Evolutionary conservation across 2,113 vertebrate species (phyloP).

Genomic region (Lethenteron reissneri): DNA sequence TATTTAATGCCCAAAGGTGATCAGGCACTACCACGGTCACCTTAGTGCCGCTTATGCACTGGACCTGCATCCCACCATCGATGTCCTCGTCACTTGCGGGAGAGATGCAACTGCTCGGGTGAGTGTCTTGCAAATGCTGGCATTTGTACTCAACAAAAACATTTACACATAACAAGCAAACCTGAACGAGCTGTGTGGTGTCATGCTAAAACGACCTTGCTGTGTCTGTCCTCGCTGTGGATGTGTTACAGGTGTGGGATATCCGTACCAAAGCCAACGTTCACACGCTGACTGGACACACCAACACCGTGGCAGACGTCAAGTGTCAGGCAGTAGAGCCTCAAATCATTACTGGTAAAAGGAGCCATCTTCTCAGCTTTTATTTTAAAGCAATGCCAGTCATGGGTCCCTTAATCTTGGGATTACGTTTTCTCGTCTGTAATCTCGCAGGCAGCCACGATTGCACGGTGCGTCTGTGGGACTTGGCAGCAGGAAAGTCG

Average conservation of each 20-base stretch:
- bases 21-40: slow-evolving; percentile 89
- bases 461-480: slow-evolving; percentile 87
- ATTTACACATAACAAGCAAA: too few species aligned
- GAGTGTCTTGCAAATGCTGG: slow-evolving; percentile 12
- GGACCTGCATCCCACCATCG: slow-evolving; percentile 82
- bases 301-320: slow-evolving; percentile 88
- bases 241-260: slow-evolving; percentile 66
- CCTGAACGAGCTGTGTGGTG: too few species aligned
- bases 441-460: slow-evolving; percentile 61
- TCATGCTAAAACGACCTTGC: too few species aligned
- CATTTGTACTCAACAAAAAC: too few species aligned
- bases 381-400: background rate
- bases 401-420: background rate
- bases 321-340: slow-evolving; percentile 78
- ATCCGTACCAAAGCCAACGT: slow-evolving; percentile 85
- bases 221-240: background rate
- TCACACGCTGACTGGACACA: slow-evolving; percentile 72
- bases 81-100: slow-evolving; percentile 82
- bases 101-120: slow-evolving; percentile 81
- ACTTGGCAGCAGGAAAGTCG: slow-evolving; percentile 88
- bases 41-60: slow-evolving; percentile 81
- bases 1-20: slow-evolving; percentile 32
- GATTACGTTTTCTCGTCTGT: background rate
- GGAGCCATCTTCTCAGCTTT: too few species aligned
- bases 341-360: slow-evolving; percentile 73